These are phyloP conservation scores for Papio anubis DNA, from an alignment of 2,113 vertebrate genomes.

Conservation along the genomic window DNA sequence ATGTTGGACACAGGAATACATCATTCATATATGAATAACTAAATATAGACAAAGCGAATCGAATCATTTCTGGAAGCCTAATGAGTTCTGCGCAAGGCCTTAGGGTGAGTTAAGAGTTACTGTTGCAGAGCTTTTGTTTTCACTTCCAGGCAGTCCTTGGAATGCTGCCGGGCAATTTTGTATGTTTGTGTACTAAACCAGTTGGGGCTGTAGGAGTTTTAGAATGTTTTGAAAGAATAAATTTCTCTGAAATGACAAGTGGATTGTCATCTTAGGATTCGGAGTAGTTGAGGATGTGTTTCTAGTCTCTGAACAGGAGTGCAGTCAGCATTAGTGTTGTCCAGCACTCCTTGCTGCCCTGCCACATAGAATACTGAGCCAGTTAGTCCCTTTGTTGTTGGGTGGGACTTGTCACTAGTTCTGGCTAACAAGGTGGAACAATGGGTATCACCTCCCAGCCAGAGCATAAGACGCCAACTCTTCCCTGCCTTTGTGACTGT, in stretches of 20 bases:
- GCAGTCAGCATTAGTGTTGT: background rate
- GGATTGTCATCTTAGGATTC: too few relatives aligned
- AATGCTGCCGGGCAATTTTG: background rate
- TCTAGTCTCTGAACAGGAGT: background rate
- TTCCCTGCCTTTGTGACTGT: too few relatives aligned
- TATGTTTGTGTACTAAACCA: background rate
- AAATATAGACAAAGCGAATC: background rate
- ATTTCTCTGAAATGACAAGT: background rate
- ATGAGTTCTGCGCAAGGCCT: background rate
- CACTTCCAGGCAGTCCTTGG: background rate
- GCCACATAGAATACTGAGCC: background rate
- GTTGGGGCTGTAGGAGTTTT: background rate
- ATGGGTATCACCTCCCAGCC: fast-evolving
- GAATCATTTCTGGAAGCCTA: background rate
- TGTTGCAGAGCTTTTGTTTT: background rate
- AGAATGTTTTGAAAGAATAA: background rate
- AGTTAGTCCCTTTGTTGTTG: fast-evolving
- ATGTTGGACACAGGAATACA: background rate
- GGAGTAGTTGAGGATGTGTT: background rate
- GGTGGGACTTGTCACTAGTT: background rate
- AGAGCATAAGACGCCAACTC: background rate
- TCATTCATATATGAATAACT: background rate
- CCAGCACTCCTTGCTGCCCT: background rate
- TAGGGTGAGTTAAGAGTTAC: background rate
- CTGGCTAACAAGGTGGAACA: background rate